These are phyloP conservation scores for Hypsopygia costalis DNA, from an alignment of 2,888 invertebrate genomes.

Conservation along the genomic window DNA sequence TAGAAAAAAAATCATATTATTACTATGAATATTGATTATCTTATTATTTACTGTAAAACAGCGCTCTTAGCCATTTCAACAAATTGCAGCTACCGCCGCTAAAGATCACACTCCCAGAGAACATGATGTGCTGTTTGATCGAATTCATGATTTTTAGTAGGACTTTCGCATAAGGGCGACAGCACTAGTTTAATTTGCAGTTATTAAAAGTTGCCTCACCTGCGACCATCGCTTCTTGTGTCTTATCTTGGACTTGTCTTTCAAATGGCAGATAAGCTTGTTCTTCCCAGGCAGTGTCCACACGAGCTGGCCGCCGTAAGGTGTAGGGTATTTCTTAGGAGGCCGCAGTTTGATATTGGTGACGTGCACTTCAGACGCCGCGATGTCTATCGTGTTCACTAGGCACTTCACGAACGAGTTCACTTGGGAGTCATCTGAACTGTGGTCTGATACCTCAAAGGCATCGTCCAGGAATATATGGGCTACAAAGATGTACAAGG, in stretches of 20 bases:
- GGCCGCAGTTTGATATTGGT: constrained; percentile 82
- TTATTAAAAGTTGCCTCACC: constrained; percentile 62
- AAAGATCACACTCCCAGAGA: too few relatives aligned
- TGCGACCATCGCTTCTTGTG: constrained; percentile 97
- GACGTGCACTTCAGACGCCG: constrained; percentile 86
- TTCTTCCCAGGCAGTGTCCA: constrained; percentile 93
- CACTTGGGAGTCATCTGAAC: constrained; percentile 86
- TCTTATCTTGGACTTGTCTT: constrained; percentile 93
- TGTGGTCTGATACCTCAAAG: constrained; percentile 82
- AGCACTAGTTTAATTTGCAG: too few relatives aligned
- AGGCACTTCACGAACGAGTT: constrained; percentile 90
- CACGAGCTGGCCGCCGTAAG: constrained; percentile 91
- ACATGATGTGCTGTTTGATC: too few relatives aligned
- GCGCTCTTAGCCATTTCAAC: too few relatives aligned
- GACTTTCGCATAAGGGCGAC: too few relatives aligned
- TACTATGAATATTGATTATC: too few relatives aligned
- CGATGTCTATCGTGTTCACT: constrained; percentile 86
- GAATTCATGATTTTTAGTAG: too few relatives aligned
- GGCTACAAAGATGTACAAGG: constrained; percentile 69
- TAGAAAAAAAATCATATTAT: too few relatives aligned
- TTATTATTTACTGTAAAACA: too few relatives aligned
- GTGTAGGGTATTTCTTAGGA: constrained; percentile 88
- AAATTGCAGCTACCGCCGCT: too few relatives aligned
- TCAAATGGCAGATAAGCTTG: constrained; percentile 91
- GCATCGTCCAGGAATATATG: constrained; percentile 94